These are phyloP conservation scores for Tetropium fuscum DNA, from an alignment of 2,888 invertebrate genomes.

Conservation along the genomic window DNA sequence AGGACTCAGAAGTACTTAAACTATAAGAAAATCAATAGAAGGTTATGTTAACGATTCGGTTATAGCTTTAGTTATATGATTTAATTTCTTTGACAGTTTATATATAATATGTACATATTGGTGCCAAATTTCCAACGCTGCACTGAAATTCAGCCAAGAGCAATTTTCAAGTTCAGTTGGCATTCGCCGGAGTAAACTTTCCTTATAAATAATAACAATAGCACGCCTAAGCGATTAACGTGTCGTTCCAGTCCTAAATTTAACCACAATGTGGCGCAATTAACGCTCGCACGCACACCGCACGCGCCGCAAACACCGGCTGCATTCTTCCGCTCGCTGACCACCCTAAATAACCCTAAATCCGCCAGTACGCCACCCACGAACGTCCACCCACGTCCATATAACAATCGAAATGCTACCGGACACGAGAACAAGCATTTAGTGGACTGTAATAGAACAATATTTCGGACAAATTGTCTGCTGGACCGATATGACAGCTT, in stretches of 20 bases:
- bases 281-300: conserved; percentile 60
- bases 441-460: conserved; percentile 38
- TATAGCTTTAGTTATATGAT: too few relatives aligned
- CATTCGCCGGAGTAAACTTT: conserved; percentile 1
- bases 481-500: conserved; percentile 34
- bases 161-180: conserved; percentile 3
- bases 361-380: conserved; percentile 35
- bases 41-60: too few relatives aligned
- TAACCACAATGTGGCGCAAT: conserved; percentile 58
- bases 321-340: conserved; percentile 59
- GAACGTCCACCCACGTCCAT: conserved; percentile 12
- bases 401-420: conserved; percentile 27
- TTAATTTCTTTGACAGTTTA: too few relatives aligned
- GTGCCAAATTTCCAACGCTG: neutral
- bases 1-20: too few relatives aligned
- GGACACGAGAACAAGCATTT: conserved; percentile 38
- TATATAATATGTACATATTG: too few relatives aligned
- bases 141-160: neutral
- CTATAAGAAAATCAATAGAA: too few relatives aligned
- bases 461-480: conserved; percentile 35
- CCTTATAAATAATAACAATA: conserved; percentile 24
- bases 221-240: conserved; percentile 25
- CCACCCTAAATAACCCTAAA: conserved; percentile 56
- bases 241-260: conserved; percentile 49
- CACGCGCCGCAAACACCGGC: conserved; percentile 60